Percentiles rank a stretch among this genome's conserved stretches.
Evolutionary conservation across 2,888 invertebrate species (phyloP).

Genomic region (Apeira syringaria): DNA sequence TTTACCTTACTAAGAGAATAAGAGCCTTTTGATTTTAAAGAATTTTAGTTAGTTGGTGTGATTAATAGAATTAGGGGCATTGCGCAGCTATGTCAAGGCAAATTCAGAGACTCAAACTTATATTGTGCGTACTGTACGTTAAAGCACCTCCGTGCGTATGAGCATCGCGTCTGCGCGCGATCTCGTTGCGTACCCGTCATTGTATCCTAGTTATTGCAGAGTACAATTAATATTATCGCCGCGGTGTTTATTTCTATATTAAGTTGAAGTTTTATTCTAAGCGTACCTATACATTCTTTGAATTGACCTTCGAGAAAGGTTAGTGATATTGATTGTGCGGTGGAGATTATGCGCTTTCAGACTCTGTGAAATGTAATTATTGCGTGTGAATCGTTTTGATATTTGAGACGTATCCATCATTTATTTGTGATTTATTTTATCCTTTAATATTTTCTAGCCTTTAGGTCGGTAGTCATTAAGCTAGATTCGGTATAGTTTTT

Average conservation of each 20-base stretch:
- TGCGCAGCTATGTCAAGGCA: no score
- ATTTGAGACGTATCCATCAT: conserved; percentile 65
- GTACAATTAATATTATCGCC: conserved; percentile 69
- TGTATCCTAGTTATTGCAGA: conserved; percentile 68
- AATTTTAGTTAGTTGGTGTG: no score
- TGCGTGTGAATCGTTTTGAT: conserved; percentile 59
- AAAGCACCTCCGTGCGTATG: not conserved
- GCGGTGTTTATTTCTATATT: conserved; percentile 69
- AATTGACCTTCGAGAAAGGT: conserved; percentile 82
- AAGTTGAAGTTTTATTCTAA: conserved; percentile 71
- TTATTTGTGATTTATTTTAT: conserved; percentile 73
- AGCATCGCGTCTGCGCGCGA: conserved; percentile 59
- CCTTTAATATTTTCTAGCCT: conserved; percentile 70
- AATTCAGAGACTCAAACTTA: no score
- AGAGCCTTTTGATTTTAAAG: no score
- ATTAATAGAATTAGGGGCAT: no score
- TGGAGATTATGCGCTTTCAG: conserved; percentile 63
- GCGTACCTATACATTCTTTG: conserved; percentile 82
- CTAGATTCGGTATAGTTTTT: conserved; percentile 68
- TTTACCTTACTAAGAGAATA: no score
- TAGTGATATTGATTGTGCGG: conserved; percentile 79
- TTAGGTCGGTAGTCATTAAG: conserved; percentile 76
- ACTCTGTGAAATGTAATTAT: conserved; percentile 58
- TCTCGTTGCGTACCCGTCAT: conserved; percentile 54
- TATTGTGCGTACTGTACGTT: conserved; percentile 37